Evolutionary conservation across 1,140 invertebrate genomes (phyloP).

Genomic region (Meloidogyne exigua): DNA sequence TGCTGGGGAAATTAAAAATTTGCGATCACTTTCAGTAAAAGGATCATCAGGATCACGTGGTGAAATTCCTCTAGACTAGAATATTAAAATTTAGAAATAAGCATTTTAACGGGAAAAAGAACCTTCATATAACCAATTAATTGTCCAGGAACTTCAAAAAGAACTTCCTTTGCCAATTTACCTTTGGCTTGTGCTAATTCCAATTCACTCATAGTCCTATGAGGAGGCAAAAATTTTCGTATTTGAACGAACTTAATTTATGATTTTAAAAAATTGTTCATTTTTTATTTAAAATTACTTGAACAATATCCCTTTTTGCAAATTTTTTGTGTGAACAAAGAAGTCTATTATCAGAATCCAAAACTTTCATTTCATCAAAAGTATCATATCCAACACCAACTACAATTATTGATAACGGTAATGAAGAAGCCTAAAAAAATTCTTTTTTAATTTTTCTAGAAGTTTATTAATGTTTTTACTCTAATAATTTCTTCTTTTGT

Average conservation of each 20-base stretch:
- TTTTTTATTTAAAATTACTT: slow-evolving; percentile 19
- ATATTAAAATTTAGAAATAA: neutral
- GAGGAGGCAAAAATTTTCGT: slow-evolving; percentile 53
- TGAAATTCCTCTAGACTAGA: slow-evolving; percentile 47
- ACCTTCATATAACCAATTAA: slow-evolving; percentile 53
- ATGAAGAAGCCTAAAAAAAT: slow-evolving; percentile 40
- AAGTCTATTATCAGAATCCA: slow-evolving; percentile 48
- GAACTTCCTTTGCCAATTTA: slow-evolving; percentile 54
- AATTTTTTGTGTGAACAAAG: slow-evolving; percentile 47
- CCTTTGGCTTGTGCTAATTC: slow-evolving; percentile 46
- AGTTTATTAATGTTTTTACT: slow-evolving; percentile 51
- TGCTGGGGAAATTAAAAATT: slow-evolving; percentile 19
- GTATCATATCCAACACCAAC: slow-evolving; percentile 57
- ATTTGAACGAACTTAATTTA: slow-evolving; percentile 59
- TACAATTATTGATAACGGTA: slow-evolving; percentile 55
- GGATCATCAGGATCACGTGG: slow-evolving; percentile 40
- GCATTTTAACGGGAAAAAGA: neutral
- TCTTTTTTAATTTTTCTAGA: neutral
- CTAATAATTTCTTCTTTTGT: slow-evolving; percentile 70
- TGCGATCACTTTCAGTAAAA: slow-evolving; percentile 19
- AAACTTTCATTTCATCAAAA: slow-evolving; percentile 55
- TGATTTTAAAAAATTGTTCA: neutral
- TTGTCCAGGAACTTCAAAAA: slow-evolving; percentile 53
- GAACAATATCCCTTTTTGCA: slow-evolving; percentile 50
- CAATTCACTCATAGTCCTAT: slow-evolving; percentile 45